Evolutionary conservation across 2,888 invertebrate species (phyloP), one percentile per base, ranked within the genome.

Genomic region (Platycheirus rosarum): DNA sequence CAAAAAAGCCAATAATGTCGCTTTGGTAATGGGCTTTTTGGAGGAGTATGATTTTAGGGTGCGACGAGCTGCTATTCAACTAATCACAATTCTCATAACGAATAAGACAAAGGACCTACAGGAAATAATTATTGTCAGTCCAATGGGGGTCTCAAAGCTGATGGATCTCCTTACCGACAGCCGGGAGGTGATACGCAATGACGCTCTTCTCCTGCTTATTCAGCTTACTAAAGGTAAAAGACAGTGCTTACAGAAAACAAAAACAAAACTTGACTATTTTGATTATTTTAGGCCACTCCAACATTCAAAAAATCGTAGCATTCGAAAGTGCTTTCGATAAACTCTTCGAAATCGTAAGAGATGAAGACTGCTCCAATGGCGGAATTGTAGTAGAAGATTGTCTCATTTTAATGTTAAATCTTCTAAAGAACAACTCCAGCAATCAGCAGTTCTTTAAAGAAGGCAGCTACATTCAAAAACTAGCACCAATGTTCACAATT

Each of bases 361-460:
- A 96, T 73, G 99, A 99, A 91, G 98, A 98, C 2, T 95, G 94
- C 86, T 95, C 97, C 1, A 97, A 98, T 89, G 98, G 98, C 51
- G 98, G 98, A 80, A 98, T 99, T 66, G 97, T 99, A 0, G 98
- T 99, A 0, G 98, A 99, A 92, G 99, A 99, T 91, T 99, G 99
- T 89, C 92, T 99, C 2, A 92, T 97, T 44, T 92, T 99, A 2
- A 95, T 99, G 93, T 91, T 98, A 68, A 99, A 98, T 91, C 92
- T 99, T 63, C 91, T 99, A 11, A 95, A 96, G 88, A 98, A 97
- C 87, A 99, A 99, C 89, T 94, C 96, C 11, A 98, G 98, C 86
- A 99, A 99, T 91, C 99, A 99, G 85, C 98, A 97, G 89, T 98
- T 98, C 88, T 99, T 99, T 89, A 97, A 98, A 91, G 99, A 99